A percentile compares a stretch with the other conserved stretches of the same genome.
These are phyloP conservation scores for Pherbina coryleti DNA, from an alignment of 2,888 invertebrate species.

Conservation along the genomic window DNA sequence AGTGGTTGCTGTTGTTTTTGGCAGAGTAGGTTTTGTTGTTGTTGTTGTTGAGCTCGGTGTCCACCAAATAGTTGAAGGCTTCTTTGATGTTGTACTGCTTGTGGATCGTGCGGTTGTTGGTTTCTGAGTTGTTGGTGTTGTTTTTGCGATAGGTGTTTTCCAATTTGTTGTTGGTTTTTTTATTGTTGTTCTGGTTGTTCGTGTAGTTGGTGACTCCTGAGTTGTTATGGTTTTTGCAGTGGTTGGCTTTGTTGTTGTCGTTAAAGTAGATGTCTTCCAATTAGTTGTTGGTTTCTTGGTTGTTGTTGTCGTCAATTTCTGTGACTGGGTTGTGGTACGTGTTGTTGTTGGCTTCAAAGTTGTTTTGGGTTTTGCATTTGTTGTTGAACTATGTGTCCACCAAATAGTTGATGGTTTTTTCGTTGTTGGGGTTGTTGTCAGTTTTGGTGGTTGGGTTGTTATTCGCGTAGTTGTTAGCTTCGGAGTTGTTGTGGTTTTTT, in stretches of 20 bases:
- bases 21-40: neutral
- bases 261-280: slow-evolving; percentile 26
- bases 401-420: slow-evolving; percentile 43
- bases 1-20: neutral
- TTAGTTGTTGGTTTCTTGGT: slow-evolving; percentile 14
- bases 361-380: neutral
- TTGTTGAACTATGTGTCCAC: neutral
- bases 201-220: slow-evolving; percentile 35
- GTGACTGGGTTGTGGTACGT: neutral
- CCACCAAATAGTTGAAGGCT: slow-evolving; percentile 42
- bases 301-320: neutral
- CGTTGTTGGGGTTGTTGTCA: slow-evolving; percentile 51
- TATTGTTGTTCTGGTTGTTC: slow-evolving; percentile 31
- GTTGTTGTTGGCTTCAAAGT: neutral
- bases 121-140: neutral
- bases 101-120: slow-evolving; percentile 1
- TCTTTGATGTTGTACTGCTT: slow-evolving; percentile 46
- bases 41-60: neutral
- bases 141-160: slow-evolving; percentile 3
- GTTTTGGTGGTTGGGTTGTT: neutral
- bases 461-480: slow-evolving; percentile 12
- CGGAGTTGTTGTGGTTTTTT: slow-evolving; percentile 8
- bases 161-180: slow-evolving; percentile 10
- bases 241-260: slow-evolving; percentile 30
- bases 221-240: slow-evolving; percentile 35